Base-by-base conservation (phyloP, 2,797 vertebrate genomes). In the Acrocephalus scirpaceus region DNA sequence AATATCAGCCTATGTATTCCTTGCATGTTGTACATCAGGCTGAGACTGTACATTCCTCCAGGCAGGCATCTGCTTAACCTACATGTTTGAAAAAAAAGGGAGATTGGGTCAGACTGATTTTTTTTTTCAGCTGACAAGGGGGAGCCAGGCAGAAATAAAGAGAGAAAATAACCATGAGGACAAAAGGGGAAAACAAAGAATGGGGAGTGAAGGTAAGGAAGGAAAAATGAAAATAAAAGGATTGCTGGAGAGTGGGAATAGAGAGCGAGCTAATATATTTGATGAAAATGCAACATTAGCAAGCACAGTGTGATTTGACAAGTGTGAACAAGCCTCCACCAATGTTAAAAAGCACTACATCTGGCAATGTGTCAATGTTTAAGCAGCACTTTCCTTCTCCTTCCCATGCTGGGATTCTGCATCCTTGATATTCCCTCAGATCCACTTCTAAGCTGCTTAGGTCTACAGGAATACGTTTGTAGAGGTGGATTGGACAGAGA, bases 251-350 rank as follows among this genome's bases (percentile, higher is more conserved):
- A 90, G 62, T 3, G 20, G 86, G 83, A 88, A 86, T 38, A 58
- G 53, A 62, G 53, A 67, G 36, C 0, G 0, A 86, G 83, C 74
- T 54, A 84, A 45, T 64, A n/a, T 44, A 82, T 93, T 83, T 96
- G 92, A 96, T 94, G 95, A 90, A 96, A 96, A 96, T 71, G 93
- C 95, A 94, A 92, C 96, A 80, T 95, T 91, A 94, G 95, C 92
- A 81, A 92, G 89, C 79, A 53, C 50, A 90, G 95, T 85, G 32
- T 95, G 95, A 93, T 91, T 92, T 91, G 96, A 97, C 97, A 97
- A 97, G 97, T 92, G 94, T 89, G 96, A 96, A 96, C 97, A 98
- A 96, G 97, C 95, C 96, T 82, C 51, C 71, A 38, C 79, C 95
- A 56, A 94, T 91, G 96, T 91, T 96, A 89, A 93, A 96, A 96